A percentile compares a stretch with the other conserved stretches of the same genome.
Conservation (phyloP, 2,888 invertebrate genomes). For the Netelia melanura region DNA sequence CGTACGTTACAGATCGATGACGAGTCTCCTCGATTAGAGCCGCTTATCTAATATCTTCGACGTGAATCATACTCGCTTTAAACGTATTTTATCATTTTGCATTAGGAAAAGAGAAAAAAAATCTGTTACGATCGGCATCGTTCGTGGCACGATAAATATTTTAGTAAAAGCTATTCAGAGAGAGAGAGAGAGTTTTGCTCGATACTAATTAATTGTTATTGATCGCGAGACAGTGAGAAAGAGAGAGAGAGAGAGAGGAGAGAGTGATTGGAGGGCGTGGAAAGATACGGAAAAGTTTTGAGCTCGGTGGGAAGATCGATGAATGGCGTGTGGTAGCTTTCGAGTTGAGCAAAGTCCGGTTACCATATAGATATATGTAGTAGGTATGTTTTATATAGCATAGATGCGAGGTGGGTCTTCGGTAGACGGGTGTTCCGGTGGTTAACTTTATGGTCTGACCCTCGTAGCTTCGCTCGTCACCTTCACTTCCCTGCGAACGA, state of each 20-base stretch:
- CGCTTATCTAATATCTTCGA: too few relatives aligned
- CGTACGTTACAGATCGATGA: too few relatives aligned
- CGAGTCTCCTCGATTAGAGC: too few relatives aligned
- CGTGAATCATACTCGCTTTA: too few relatives aligned
- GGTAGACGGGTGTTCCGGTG: constrained; percentile 51
- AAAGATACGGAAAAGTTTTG: constrained; percentile 13
- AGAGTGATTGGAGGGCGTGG: constrained; percentile 7
- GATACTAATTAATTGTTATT: constrained; percentile 3
- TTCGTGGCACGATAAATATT: neutral
- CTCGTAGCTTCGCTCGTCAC: constrained; percentile 48
- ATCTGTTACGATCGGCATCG: too few relatives aligned
- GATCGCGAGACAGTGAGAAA: neutral
- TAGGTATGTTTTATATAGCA: neutral
- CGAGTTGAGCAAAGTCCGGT: constrained; percentile 27
- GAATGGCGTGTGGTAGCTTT: neutral
- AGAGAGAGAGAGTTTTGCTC: neutral
- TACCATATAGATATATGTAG: constrained; percentile 6
- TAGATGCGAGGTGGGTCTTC: neutral
- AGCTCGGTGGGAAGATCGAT: constrained; percentile 6
- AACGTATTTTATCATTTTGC: too few relatives aligned
- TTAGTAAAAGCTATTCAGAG: neutral
- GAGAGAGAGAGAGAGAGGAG: neutral
- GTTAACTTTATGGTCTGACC: constrained; percentile 60
- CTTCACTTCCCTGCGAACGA: constrained; percentile 33
- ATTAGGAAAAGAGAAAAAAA: too few relatives aligned